Percentiles rank a stretch among this genome's conserved stretches.
Evolutionary conservation across 2,797 vertebrate species (phyloP).

Genomic region (Peromyscus attwateri): DNA sequence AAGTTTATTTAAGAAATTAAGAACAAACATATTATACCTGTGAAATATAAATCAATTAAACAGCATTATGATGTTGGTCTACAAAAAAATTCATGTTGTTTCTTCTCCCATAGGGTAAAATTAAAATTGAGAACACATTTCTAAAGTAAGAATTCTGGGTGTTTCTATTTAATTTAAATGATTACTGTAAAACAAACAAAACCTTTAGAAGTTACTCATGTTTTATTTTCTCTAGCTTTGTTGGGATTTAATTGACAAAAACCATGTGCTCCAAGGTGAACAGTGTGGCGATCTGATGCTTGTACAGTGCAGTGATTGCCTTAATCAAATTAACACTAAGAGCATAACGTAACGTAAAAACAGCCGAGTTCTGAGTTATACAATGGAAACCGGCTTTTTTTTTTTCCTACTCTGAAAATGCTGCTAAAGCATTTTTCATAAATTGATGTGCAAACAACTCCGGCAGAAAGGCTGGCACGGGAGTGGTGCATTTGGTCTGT

Average conservation of each 20-base stretch:
- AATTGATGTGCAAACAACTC: constrained; percentile 39
- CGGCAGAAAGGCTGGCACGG: constrained; percentile 46
- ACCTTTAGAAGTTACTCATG: neutral
- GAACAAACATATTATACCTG: neutral
- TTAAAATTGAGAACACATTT: neutral
- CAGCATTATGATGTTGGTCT: neutral
- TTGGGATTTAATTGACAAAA: neutral
- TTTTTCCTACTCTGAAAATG: neutral
- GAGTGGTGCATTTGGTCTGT: constrained; percentile 56
- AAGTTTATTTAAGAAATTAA: constrained; percentile 60
- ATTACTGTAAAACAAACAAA: neutral
- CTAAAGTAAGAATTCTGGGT: neutral
- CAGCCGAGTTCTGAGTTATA: neutral
- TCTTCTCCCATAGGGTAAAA: constrained; percentile 23
- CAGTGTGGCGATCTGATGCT: neutral
- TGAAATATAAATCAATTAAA: constrained; percentile 53
- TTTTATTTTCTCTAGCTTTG: constrained; percentile 44
- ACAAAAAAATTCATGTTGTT: constrained; percentile 1
- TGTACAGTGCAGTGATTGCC: neutral
- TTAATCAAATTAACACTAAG: neutral
- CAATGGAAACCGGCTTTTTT: neutral
- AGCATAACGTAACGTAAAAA: constrained; percentile 7
- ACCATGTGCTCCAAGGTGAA: neutral
- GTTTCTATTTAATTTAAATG: neutral
- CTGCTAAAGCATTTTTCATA: constrained; percentile 59